A percentile compares a stretch with the other conserved stretches of the same genome.
These are phyloP conservation scores for Bolinopsis microptera DNA, from an alignment of 37 sponge, comb jelly and placozoan species.

Conservation along the genomic window DNA sequence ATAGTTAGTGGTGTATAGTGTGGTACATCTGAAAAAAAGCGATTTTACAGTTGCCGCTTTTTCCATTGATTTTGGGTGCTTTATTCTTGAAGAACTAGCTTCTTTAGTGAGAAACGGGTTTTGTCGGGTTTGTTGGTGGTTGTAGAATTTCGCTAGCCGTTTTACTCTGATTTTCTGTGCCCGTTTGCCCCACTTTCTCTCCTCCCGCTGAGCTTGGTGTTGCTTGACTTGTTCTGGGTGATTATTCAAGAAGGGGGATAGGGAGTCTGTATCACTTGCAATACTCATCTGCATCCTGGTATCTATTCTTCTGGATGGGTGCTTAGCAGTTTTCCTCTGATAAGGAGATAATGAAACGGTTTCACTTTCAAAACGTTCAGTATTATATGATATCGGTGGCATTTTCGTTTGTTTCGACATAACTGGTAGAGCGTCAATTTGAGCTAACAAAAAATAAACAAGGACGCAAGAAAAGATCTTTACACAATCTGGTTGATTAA, in stretches of 20 bases:
- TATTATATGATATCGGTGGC: too few species aligned
- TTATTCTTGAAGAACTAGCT: too few species aligned
- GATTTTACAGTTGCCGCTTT: too few species aligned
- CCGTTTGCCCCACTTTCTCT: slow-evolving; percentile 7
- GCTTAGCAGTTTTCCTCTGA: too few species aligned
- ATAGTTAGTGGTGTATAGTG: too few species aligned
- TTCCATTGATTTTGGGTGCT: too few species aligned
- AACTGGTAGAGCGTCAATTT: too few species aligned
- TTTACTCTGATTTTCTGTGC: background rate
- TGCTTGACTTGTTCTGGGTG: background rate
- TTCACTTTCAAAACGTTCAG: background rate
- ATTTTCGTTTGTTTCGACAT: too few species aligned
- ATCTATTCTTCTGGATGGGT: background rate
- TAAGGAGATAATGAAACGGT: background rate
- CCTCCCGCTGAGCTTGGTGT: background rate
- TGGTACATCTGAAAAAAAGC: too few species aligned
- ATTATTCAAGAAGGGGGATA: background rate
- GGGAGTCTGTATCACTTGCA: background rate
- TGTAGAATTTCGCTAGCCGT: background rate
- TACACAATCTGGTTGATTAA: too few species aligned
- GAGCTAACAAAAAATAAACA: too few species aligned
- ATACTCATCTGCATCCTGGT: background rate
- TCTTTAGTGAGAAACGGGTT: background rate
- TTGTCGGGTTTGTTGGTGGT: background rate
- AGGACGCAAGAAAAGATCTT: too few species aligned